These are phyloP conservation scores for Poeciliopsis prolifica DNA, from an alignment of 2,113 vertebrate genomes.

Conservation along the genomic window DNA sequence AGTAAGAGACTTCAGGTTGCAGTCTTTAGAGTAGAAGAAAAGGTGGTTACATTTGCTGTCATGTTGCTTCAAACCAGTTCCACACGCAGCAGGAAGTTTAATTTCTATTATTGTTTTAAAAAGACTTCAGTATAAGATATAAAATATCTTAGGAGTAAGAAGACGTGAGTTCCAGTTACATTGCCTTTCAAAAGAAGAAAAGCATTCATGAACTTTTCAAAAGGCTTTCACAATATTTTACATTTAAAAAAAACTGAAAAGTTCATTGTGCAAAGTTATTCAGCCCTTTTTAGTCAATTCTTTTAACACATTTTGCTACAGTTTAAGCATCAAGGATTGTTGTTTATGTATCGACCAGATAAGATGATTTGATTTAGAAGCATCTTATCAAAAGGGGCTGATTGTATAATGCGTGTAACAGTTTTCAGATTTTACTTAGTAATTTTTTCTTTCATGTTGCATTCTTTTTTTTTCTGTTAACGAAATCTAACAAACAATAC, in stretches of 20 bases:
- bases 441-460: not conserved
- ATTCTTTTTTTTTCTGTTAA: no score
- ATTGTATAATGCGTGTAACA: not conserved
- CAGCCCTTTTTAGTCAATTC: no score
- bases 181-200: no score
- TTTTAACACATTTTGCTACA: not conserved
- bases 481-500: not conserved
- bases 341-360: not conserved
- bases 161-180: no score
- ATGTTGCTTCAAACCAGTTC: not conserved
- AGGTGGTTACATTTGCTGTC: not conserved
- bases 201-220: no score
- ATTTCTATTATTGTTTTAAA: not conserved
- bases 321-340: not conserved
- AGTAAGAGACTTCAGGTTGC: no score
- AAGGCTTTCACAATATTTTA: not conserved
- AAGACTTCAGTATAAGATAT: not conserved
- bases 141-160: not conserved
- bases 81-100: no score
- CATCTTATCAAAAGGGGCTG: not conserved
- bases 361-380: not conserved
- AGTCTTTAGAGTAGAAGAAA: not conserved
- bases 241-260: no score
- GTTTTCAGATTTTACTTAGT: not conserved
- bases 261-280: no score